Evolutionary conservation across 2,797 vertebrate genomes (phyloP).

Genomic region (Rhinella marina): DNA sequence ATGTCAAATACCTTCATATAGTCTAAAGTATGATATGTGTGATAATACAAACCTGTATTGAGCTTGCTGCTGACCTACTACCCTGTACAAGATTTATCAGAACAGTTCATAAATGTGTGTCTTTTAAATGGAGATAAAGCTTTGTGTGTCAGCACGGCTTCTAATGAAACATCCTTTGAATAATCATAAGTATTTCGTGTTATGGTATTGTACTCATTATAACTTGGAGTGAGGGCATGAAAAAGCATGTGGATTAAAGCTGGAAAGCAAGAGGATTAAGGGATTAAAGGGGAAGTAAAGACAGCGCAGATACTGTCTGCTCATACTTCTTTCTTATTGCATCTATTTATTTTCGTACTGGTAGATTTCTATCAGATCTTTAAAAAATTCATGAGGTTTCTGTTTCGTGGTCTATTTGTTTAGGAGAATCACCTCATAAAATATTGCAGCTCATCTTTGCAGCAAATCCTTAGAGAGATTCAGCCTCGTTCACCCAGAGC

Average conservation of each 20-base stretch:
- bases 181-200: slow-evolving; percentile 33
- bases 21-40: background rate
- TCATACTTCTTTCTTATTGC: slow-evolving; percentile 49
- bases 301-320: slow-evolving; percentile 60
- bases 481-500: slow-evolving; percentile 55
- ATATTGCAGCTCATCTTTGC: slow-evolving; percentile 58
- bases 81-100: slow-evolving; percentile 29
- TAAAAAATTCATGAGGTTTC: slow-evolving; percentile 67
- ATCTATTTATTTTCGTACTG: background rate
- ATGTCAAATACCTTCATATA: background rate
- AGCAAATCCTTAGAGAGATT: slow-evolving; percentile 40
- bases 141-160: slow-evolving; percentile 8
- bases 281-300: slow-evolving; percentile 67
- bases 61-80: background rate
- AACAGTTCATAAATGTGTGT: slow-evolving; percentile 36
- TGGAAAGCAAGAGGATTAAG: slow-evolving; percentile 71
- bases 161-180: slow-evolving; percentile 49
- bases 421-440: slow-evolving; percentile 65
- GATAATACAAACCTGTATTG: background rate
- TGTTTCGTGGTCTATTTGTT: slow-evolving; percentile 64
- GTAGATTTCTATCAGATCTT: slow-evolving; percentile 63
- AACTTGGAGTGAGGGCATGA: slow-evolving; percentile 56
- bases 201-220: slow-evolving; percentile 46
- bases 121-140: slow-evolving; percentile 20
- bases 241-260: slow-evolving; percentile 67